Percentiles rank a stretch among this genome's conserved stretches.
phyloP scores from a whole-genome alignment of 1,140 invertebrate genomes.

The Anagrus nilaparvatae region DNA sequence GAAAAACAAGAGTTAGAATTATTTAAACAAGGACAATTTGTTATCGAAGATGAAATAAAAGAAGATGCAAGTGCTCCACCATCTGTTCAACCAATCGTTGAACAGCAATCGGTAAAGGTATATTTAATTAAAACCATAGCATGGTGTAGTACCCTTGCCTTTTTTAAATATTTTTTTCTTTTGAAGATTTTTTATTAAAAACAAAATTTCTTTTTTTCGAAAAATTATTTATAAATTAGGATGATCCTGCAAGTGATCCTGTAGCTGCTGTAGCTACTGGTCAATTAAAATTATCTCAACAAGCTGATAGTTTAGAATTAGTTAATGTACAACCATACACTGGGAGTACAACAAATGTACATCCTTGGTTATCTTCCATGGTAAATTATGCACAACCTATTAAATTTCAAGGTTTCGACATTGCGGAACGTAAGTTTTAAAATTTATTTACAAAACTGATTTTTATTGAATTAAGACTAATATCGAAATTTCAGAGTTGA shows the following conservation, averaged over 20 bases:
- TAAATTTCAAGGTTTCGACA: constrained; percentile 97
- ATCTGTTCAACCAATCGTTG: constrained; percentile 39
- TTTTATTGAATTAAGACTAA: constrained; percentile 8
- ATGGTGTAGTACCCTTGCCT: constrained; percentile 3
- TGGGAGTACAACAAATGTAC: constrained; percentile 96
- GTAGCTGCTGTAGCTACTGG: constrained; percentile 33
- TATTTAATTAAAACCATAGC: constrained; percentile 11
- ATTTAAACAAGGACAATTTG: constrained; percentile 82
- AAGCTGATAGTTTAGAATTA: constrained; percentile 53
- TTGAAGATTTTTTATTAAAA: not conserved
- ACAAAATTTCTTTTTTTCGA: not conserved
- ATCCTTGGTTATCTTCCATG: constrained; percentile 96
- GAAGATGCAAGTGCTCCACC: constrained; percentile 70
- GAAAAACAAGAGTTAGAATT: constrained; percentile 89
- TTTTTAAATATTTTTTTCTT: not conserved
- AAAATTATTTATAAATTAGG: constrained; percentile 25
- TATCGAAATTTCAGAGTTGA: constrained; percentile 73
- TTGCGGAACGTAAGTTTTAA: constrained; percentile 83
- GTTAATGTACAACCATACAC: constrained; percentile 73
- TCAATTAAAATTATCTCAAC: constrained; percentile 27
- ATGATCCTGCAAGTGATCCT: constrained; percentile 47
- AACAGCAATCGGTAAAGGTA: constrained; percentile 51
- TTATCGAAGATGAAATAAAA: constrained; percentile 80
- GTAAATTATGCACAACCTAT: constrained; percentile 99
- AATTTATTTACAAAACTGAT: constrained; percentile 9